Evolutionary conservation across 2,888 invertebrate genomes (phyloP), one percentile per base, ranked within the genome.

Genomic region (Drosophila paranaensis): DNA sequence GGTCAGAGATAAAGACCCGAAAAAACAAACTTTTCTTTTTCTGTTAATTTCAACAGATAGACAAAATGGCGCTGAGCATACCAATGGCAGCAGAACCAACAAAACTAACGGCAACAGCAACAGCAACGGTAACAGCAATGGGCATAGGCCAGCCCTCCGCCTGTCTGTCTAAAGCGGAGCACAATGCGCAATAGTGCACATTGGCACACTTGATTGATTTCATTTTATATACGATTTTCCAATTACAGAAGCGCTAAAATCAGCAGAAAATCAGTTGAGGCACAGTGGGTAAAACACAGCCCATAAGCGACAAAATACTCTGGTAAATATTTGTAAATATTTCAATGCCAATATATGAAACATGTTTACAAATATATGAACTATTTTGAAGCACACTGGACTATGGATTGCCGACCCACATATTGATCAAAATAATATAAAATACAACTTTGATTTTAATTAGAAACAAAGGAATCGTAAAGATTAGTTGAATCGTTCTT

Each of bases 201-300:
- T 74, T 77, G 74, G 70, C 81, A 90, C 85, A 91, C 88, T 90
- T 91, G 91, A 90, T 90, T 90, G 90, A 90, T 91, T 90, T 88
- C 89, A 88, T 90, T 90, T 87, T 90, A 90, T 90, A 85, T 88
- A 89, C 91, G 85, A 90, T 88, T 91, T 90, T 87, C 88, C 90
- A 91, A 90, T 90, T 91, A 90, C 87, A 90, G 83, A 82, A 74
- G 73, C 74, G 78, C 89, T 73, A 79, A 82, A 83, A 82, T 79
- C 82, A 87, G 84, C 85, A 87, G 63, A 74, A 82, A 89, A 87
- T 81, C 79, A 72, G 68, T 68, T 30, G 60, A 16, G 48, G 57
- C 58, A 87, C 89, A 69, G 79, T 83, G 85, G 84, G 30, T 48
- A 6, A 14, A 10, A 30, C 6, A 6, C 2, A 33, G 20, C 33